Base-by-base conservation (phyloP, 2,888 invertebrate species). In the Drosophila merina region DNA sequence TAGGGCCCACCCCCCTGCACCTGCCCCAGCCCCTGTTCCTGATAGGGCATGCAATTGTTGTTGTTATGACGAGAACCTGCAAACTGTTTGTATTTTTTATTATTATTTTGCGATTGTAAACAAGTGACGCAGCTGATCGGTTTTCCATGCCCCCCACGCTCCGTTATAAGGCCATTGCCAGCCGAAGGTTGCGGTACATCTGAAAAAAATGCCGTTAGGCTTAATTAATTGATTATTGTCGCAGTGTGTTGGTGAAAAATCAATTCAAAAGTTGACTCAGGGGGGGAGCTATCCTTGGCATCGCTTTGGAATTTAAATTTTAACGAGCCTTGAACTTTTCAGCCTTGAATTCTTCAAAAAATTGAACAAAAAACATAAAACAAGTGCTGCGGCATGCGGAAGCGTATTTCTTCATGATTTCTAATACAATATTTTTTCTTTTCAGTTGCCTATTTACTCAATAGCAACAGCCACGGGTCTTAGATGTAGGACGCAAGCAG, bases 381-480 rank as follows among this genome's bases (percentile, higher is more conserved):
- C 31, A 8, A 31, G 31, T 9, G 31, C 31, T 8, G 31, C 10
- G 9, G 31, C 9, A 33, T 9, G 10, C 31, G 33, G 33, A 33
- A 36, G 6, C 33, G 28, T 28, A 5, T 28, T 4, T 25, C 3
- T 20, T 14, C 5, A 14, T 6, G 3, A 9, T 7, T 3, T n/a
- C 7, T 6, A n/a, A 44, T 31, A 7, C 2, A n/a, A 14, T 5
- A 14, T 2, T 14, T 12, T 1, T n/a, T 2, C 8, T 3, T 36
- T 71, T 62, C 71, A 56, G 78, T 76, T 75, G 77, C 69, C 84
- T 69, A 72, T 64, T 62, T 60, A 67, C 71, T 63, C 59, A 86
- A 63, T 70, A 58, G 87, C 73, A 86, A 86, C 70, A 74, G 66
- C 57, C 74, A 74, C 85, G 87, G 85, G 82, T 76, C 76, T 63